Percentiles rank a stretch among this genome's conserved stretches.
Evolutionary conservation across 2,113 vertebrate genomes (phyloP).

Genomic region (Phyllostomus discolor): DNA sequence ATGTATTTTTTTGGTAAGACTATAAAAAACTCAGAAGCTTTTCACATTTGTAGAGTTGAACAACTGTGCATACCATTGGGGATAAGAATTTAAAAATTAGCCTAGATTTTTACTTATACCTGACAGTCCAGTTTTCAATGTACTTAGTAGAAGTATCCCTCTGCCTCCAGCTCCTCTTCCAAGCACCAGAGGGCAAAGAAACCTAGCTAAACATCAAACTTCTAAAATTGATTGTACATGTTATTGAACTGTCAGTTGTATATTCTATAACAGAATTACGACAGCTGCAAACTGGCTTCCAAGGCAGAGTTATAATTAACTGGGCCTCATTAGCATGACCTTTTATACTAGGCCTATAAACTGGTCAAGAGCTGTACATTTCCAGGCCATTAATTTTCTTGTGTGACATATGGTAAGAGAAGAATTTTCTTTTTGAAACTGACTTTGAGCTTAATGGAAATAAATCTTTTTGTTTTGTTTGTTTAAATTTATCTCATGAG

Average conservation of each 20-base stretch:
- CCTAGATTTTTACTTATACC: constrained; percentile 55
- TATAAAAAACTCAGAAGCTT: background rate
- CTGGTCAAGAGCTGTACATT: background rate
- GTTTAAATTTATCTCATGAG: background rate
- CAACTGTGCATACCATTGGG: background rate
- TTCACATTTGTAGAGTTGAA: background rate
- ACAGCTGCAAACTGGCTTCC: background rate
- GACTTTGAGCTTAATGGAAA: constrained; percentile 10
- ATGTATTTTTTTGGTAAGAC: background rate
- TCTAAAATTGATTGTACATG: background rate
- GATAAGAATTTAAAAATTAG: background rate
- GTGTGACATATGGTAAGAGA: background rate
- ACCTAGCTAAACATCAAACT: background rate
- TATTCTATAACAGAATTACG: background rate
- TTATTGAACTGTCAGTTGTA: background rate
- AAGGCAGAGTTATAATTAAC: background rate
- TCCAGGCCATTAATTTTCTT: constrained; percentile 24
- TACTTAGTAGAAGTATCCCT: constrained; percentile 25
- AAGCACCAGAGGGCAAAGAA: background rate
- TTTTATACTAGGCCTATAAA: background rate
- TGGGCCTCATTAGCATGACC: background rate
- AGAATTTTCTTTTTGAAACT: background rate
- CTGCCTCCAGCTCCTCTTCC: background rate
- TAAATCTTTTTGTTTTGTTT: background rate
- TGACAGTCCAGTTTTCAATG: constrained; percentile 20